Evolutionary conservation across 2,113 vertebrate species (phyloP), one percentile per base, ranked within the genome.

Genomic region (Atractosteus spatula): DNA sequence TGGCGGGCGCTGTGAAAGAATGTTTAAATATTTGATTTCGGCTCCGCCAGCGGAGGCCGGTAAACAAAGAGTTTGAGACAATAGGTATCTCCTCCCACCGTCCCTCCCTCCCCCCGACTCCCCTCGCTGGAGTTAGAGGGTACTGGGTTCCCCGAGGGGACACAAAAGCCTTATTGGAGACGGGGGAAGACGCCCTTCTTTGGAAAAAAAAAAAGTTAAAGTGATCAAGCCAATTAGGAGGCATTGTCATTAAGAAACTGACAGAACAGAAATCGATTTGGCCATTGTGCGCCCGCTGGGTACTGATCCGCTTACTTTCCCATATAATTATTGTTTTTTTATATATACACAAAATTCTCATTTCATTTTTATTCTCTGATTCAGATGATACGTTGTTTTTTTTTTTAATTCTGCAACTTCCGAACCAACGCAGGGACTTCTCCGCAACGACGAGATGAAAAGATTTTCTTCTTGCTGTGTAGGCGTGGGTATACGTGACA

Each of bases 1-100:
- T 43, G 66, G 66, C 56, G 55, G 16, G 69, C 57, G 59, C 59
- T 62, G 4, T 63, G 69, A 1, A 47, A 3, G 69, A 17, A 51
- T 68, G 56, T 62, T 62, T 68, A 74, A 54, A 68, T 74, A 62
- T 74, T 68, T 68, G 43, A 62, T 68, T 54, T 63, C 54, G 11
- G 7, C 45, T 68, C 56, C 44, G 43, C 7, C 8, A 41, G 56
- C 56, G 6, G 56, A 11, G 56, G 64, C 5, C 8, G 42, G 12
- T 14, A 41, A 43, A 16, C n/a, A 62, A 71, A 29, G 59, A 16
- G 12, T 43, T 41, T 12, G 3, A 14, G 43, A 71, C 59, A 71
- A 71, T 62, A 41, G 10, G 16, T 44, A 14, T 43, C 44, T n/a
- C 43, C 57, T 3, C 62, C 62, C 57, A 29, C 29, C 57, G 16